Evolutionary conservation across 2,113 vertebrate genomes (phyloP).

Genomic region (Tachysurus vachellii): DNA sequence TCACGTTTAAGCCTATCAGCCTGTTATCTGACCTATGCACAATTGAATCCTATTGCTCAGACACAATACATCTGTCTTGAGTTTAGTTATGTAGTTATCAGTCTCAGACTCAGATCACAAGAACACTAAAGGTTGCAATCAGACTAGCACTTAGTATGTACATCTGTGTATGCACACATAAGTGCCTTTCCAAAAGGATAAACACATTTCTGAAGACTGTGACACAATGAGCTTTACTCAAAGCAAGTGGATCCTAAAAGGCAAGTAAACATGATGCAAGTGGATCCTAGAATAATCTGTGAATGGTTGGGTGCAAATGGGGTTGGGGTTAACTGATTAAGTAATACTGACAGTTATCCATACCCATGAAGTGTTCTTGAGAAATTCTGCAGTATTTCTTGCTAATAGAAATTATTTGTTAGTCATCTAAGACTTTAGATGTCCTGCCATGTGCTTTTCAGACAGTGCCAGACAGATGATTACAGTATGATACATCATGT

Average conservation of each 20-base stretch:
- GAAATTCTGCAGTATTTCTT: background rate
- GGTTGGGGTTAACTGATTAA: background rate
- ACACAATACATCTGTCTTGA: background rate
- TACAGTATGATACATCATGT: background rate
- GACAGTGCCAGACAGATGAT: background rate
- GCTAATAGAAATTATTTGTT: background rate
- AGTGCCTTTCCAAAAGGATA: background rate
- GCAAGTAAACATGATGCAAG: background rate
- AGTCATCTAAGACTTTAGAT: background rate
- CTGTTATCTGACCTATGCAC: background rate
- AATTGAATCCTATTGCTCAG: background rate
- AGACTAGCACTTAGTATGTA: background rate
- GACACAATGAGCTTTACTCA: background rate
- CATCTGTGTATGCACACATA: background rate
- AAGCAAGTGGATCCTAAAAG: background rate
- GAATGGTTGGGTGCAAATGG: background rate
- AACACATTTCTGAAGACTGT: background rate
- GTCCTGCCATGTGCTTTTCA: background rate
- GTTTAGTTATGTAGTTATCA: background rate
- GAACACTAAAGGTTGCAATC: background rate
- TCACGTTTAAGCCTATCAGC: background rate
- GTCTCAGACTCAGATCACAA: background rate
- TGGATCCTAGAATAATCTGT: background rate
- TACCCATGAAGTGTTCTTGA: background rate
- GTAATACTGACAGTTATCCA: background rate